Percentiles rank a stretch among this genome's conserved stretches.
These are phyloP conservation scores for Trichonephila inaurata DNA, from an alignment of 1,140 invertebrate species.

Conservation along the genomic window DNA sequence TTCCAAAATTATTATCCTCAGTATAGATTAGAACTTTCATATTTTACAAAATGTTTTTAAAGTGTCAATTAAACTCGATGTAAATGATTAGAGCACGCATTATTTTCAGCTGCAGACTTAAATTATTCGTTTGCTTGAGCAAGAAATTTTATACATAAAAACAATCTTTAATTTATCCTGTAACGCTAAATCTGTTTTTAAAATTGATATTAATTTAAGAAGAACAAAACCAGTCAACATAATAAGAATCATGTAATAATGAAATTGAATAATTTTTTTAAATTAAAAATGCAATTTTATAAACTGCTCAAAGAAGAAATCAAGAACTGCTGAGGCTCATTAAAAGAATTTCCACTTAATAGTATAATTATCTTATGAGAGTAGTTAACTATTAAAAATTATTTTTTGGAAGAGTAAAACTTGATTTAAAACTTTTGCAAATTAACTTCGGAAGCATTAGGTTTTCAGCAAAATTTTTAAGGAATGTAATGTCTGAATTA, in stretches of 20 bases:
- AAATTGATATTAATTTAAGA: background rate
- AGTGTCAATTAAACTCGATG: background rate
- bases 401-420: too few species aligned
- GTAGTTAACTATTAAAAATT: too few species aligned
- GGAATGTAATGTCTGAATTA: too few species aligned
- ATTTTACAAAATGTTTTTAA: constrained; percentile 25
- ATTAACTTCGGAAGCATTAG: too few species aligned
- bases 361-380: too few species aligned
- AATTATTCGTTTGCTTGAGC: background rate
- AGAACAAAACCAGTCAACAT: background rate
- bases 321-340: too few species aligned
- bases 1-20: constrained; percentile 1
- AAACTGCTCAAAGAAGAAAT: too few species aligned
- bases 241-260: background rate
- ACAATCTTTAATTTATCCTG: too few species aligned
- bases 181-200: background rate
- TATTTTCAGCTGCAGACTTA: background rate
- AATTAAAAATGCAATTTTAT: too few species aligned
- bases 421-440: too few species aligned
- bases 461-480: too few species aligned
- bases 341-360: too few species aligned
- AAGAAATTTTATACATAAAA: background rate
- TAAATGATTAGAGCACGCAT: background rate
- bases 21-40: constrained; percentile 7
- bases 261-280: background rate